Conservation (phyloP, 2,888 invertebrate species). For the Scrobipalpa costella region DNA sequence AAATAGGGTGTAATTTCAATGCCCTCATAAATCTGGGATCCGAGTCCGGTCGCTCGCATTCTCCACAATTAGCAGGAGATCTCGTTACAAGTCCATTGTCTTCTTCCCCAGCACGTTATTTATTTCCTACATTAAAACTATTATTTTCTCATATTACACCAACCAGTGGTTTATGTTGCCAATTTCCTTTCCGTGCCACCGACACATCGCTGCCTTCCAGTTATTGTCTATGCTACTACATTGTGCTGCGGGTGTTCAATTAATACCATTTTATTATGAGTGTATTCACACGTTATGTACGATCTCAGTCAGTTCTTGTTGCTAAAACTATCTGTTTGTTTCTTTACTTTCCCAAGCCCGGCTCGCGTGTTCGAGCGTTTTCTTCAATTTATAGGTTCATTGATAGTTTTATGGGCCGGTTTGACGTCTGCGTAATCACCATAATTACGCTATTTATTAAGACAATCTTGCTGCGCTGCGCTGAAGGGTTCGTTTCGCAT, state of each 20-base stretch:
- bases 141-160: conserved; percentile 68
- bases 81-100: conserved; percentile 76
- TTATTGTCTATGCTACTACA: conserved; percentile 56
- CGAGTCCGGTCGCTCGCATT: conserved; percentile 58
- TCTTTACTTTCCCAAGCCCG: conserved; percentile 57
- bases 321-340: conserved; percentile 55
- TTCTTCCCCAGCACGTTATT: conserved; percentile 69
- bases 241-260: conserved; percentile 61
- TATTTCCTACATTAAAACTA: conserved; percentile 75
- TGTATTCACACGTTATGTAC: conserved; percentile 66
- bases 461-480: conserved; percentile 40
- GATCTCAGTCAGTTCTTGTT: conserved; percentile 49
- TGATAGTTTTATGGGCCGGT: conserved; percentile 63
- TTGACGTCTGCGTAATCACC: conserved; percentile 59
- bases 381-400: conserved; percentile 64
- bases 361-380: conserved; percentile 58
- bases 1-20: conserved; percentile 69
- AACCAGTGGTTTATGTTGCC: conserved; percentile 56
- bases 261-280: conserved; percentile 63
- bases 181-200: conserved; percentile 67
- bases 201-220: conserved; percentile 61
- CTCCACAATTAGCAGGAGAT: conserved; percentile 74
- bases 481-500: conserved; percentile 27
- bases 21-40: conserved; percentile 69
- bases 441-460: conserved; percentile 62